A percentile compares a stretch with the other conserved stretches of the same genome.
These are phyloP conservation scores for Lagopus muta DNA, from an alignment of 2,113 vertebrate species.

Conservation along the genomic window DNA sequence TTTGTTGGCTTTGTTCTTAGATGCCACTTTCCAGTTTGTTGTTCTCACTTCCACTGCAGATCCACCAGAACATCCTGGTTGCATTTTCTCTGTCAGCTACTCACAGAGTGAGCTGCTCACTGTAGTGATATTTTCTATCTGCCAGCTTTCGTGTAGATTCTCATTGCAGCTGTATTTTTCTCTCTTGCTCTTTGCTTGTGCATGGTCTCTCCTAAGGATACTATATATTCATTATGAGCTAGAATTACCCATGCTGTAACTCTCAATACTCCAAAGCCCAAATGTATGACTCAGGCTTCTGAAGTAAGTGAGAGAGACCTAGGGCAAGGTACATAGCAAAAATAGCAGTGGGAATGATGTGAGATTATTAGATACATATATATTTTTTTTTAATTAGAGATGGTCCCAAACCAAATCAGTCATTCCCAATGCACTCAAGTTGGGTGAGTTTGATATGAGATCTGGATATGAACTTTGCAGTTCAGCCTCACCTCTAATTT, in stretches of 20 bases:
- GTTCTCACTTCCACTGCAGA: background rate
- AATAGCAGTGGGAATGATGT: constrained; percentile 54
- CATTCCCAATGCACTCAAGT: constrained; percentile 57
- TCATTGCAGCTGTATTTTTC: constrained; percentile 50
- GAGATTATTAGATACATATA: constrained; percentile 70
- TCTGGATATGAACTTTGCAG: constrained; percentile 44
- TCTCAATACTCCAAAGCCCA: constrained; percentile 49
- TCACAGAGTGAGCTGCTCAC: background rate
- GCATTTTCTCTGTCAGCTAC: background rate
- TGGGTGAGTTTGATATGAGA: constrained; percentile 40
- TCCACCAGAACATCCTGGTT: background rate
- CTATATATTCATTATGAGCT: constrained; percentile 62
- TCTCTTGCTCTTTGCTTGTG: background rate
- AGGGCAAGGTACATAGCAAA: constrained; percentile 49
- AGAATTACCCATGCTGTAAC: background rate
- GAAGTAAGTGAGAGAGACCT: constrained; percentile 43
- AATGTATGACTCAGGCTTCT: constrained; percentile 40
- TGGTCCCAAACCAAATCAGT: constrained; percentile 61
- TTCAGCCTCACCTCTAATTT: constrained; percentile 49
- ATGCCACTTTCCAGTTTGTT: background rate
- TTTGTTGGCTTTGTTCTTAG: background rate
- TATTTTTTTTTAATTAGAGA: constrained; percentile 72
- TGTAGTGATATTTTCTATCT: constrained; percentile 10
- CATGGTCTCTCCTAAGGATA: constrained; percentile 61
- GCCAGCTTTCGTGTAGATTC: background rate